Evolutionary conservation across 2,113 vertebrate species (phyloP).

Genomic region (Epinephelus lanceolatus): DNA sequence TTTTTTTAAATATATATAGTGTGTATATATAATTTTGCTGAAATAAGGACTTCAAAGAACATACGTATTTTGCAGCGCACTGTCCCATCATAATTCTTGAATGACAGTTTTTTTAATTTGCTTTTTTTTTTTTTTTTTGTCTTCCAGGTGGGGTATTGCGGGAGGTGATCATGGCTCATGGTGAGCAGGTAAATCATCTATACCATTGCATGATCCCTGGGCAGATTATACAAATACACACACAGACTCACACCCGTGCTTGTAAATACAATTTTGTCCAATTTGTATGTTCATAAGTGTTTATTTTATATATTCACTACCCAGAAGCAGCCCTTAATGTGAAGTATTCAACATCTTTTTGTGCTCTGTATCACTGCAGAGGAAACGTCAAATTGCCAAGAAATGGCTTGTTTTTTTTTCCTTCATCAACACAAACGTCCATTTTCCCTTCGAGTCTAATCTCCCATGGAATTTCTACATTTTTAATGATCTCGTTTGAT

Average conservation of each 20-base stretch:
- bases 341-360: not conserved
- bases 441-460: constrained; percentile 37
- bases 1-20: constrained; percentile 89
- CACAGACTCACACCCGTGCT: not conserved
- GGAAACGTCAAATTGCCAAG: not conserved
- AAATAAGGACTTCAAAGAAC: constrained; percentile 99
- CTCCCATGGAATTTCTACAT: constrained; percentile 86
- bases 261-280: too few relatives aligned
- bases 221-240: not conserved
- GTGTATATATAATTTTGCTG: constrained; percentile 94
- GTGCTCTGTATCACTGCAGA: not conserved
- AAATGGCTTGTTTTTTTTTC: not conserved
- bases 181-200: constrained; percentile 22
- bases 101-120: constrained; percentile 51
- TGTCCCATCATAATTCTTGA: constrained; percentile 49
- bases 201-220: not conserved
- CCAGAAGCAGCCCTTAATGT: not conserved
- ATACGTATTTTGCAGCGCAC: constrained; percentile 66
- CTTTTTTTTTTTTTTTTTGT: constrained; percentile 16
- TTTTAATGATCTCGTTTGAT: constrained; percentile 93
- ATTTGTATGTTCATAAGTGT: not conserved
- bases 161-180: not conserved
- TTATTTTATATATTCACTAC: not conserved
- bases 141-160: constrained; percentile 28
- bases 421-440: constrained; percentile 35